A percentile compares a stretch with the other conserved stretches of the same genome.
These are phyloP conservation scores for Crenuchus spilurus DNA, from an alignment of 2,797 vertebrate species.

Conservation along the genomic window DNA sequence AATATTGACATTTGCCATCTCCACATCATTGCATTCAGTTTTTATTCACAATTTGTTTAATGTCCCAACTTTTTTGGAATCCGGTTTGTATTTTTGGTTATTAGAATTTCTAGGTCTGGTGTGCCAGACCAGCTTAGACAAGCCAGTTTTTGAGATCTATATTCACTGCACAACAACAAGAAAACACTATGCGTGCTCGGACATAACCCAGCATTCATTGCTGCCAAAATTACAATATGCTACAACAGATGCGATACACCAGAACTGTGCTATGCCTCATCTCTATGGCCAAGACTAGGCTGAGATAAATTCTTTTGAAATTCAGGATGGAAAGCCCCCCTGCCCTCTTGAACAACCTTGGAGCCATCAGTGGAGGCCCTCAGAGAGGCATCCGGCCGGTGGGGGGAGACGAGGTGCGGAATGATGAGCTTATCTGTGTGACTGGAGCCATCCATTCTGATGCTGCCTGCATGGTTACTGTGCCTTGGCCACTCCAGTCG, in stretches of 20 bases:
- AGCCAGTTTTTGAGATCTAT: conserved; percentile 9
- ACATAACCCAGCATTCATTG: conserved; percentile 25
- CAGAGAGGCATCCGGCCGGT: conserved; percentile 30
- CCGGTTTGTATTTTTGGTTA: too few species aligned
- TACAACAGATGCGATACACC: conserved; percentile 20
- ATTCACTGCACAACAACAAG: conserved; percentile 37
- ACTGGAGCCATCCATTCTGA: conserved; percentile 47
- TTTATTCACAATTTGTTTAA: too few species aligned
- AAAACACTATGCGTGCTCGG: conserved; percentile 17
- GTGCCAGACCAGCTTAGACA: conserved; percentile 4
- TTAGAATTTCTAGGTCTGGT: too few species aligned
- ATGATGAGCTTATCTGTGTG: conserved; percentile 37
- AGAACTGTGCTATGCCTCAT: conserved; percentile 14
- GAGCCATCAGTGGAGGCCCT: conserved; percentile 18
- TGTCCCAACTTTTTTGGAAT: too few species aligned
- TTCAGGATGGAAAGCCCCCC: conserved; percentile 43
- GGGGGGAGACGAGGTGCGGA: conserved; percentile 19
- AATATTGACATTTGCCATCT: too few species aligned
- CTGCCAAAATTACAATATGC: conserved; percentile 25
- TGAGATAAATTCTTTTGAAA: conserved; percentile 32
- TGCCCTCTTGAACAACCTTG: conserved; percentile 28
- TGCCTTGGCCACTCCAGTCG: conserved; percentile 24
- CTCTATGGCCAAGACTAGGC: conserved; percentile 15
- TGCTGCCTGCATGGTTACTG: conserved; percentile 19
- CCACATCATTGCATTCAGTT: too few species aligned